A percentile compares a stretch with the other conserved stretches of the same genome.
Conservation (phyloP, 2,113 vertebrate genomes). For the Ptychochromis oligacanthus region DNA sequence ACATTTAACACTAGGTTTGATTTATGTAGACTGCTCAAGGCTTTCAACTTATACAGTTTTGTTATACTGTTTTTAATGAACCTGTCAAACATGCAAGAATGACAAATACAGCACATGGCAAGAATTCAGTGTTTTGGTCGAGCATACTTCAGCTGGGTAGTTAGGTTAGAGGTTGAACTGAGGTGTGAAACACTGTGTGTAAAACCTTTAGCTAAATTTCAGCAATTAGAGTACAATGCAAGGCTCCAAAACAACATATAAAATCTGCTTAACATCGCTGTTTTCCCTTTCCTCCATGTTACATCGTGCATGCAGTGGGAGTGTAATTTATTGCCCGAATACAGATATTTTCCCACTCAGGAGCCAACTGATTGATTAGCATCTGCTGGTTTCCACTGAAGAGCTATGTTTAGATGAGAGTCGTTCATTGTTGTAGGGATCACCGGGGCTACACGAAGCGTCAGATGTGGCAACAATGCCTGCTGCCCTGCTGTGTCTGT, state of each 20-base stretch:
- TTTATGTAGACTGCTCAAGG: not conserved
- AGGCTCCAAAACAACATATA: not conserved
- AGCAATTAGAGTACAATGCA: not conserved
- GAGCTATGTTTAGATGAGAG: conserved; percentile 39
- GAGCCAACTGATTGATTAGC: conserved; percentile 34
- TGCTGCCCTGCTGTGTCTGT: not conserved
- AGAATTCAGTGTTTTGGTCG: not conserved
- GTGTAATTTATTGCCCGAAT: not conserved
- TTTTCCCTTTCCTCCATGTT: not conserved
- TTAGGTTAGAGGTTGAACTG: not conserved
- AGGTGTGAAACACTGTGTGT: not conserved
- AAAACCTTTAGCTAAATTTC: not conserved
- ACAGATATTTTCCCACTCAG: not conserved
- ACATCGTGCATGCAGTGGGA: not conserved
- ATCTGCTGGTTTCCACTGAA: conserved; percentile 17
- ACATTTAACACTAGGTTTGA: not conserved
- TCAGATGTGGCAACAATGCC: conserved; percentile 37
- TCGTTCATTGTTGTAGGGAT: conserved; percentile 16
- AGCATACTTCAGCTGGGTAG: not conserved
- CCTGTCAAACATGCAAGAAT: not conserved
- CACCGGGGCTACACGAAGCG: conserved; percentile 14
- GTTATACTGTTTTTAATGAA: no score
- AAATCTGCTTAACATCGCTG: not conserved
- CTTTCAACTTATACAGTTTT: no score
- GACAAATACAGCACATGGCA: not conserved